Evolutionary conservation across 1,140 invertebrate genomes (phyloP).

Genomic region (Ylistrum balloti): DNA sequence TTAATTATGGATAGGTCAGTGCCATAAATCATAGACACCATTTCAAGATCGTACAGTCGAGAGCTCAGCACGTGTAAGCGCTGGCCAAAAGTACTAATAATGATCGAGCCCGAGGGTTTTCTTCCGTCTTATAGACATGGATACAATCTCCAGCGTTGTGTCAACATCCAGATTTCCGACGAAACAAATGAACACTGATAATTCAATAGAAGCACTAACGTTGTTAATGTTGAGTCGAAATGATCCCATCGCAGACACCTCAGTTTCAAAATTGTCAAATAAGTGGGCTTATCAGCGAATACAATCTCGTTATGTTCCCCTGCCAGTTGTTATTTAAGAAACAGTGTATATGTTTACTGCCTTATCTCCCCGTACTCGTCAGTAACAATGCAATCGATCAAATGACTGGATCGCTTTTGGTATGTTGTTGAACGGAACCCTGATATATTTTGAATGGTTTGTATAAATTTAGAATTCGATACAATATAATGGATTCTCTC

Average conservation of each 20-base stretch:
- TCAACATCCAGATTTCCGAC: background rate
- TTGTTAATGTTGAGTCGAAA: background rate
- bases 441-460: too few species aligned
- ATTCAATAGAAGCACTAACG: background rate
- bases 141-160: background rate
- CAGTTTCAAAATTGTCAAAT: background rate
- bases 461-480: too few species aligned
- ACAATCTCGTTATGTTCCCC: background rate
- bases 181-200: background rate
- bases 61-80: background rate
- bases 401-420: too few species aligned
- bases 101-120: background rate
- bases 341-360: background rate
- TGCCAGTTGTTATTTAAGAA: background rate
- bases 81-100: background rate
- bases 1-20: background rate
- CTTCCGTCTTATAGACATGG: background rate
- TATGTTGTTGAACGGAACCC: too few species aligned
- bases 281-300: conserved; percentile 5
- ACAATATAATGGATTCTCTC: too few species aligned
- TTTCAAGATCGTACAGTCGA: background rate
- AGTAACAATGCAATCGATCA: too few species aligned
- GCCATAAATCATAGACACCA: background rate
- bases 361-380: background rate
- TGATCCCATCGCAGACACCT: background rate